Conservation (phyloP, 2,797 vertebrate genomes). For the Falco biarmicus region DNA sequence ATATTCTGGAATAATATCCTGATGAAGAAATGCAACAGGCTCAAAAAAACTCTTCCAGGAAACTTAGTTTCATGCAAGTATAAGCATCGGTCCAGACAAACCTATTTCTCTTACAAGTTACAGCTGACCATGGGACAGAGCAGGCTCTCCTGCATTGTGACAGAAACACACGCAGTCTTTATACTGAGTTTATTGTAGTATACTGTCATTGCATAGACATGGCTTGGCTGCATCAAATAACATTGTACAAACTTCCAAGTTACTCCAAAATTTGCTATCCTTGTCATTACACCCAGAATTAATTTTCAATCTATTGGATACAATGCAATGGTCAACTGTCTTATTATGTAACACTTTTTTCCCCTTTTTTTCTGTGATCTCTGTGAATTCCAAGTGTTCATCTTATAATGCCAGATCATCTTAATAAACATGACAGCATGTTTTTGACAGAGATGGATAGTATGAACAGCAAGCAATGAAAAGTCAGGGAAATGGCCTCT, state of each 20-base stretch:
- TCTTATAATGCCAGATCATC: not conserved
- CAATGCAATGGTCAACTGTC: not conserved
- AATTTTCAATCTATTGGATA: not conserved
- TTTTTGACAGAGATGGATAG: not conserved
- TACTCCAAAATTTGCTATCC: not conserved
- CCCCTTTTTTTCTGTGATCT: not conserved
- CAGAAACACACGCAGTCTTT: not conserved
- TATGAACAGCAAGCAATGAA: not conserved
- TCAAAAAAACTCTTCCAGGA: not conserved
- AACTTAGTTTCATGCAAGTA: not conserved
- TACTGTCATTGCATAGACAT: not conserved
- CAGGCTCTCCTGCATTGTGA: not conserved
- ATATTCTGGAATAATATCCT: not conserved
- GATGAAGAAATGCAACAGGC: not conserved
- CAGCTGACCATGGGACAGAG: not conserved
- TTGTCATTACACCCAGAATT: not conserved
- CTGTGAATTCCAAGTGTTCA: not conserved
- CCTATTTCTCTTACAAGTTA: not conserved
- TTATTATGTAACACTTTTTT: not conserved
- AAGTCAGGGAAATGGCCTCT: not conserved
- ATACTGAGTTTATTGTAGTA: not conserved
- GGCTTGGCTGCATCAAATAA: not conserved
- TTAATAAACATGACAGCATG: not conserved
- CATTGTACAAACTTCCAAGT: not conserved
- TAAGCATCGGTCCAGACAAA: not conserved